These are phyloP conservation scores for Limnephilus lunatus DNA, from an alignment of 2,888 invertebrate species.

Conservation along the genomic window DNA sequence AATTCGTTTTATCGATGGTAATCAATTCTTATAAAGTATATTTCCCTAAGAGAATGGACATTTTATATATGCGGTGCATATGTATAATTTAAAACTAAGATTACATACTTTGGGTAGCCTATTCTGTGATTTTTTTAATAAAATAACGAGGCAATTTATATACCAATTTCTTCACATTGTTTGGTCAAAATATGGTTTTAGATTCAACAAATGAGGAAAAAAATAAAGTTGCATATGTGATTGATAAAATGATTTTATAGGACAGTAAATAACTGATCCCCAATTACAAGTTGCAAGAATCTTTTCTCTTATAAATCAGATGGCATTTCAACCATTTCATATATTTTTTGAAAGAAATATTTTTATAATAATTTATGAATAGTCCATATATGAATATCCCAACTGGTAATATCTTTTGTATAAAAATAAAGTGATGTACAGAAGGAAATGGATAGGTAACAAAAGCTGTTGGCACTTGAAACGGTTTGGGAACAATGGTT, in stretches of 20 bases:
- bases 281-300: background rate
- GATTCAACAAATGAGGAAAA: background rate
- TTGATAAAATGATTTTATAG: background rate
- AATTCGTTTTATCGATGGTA: background rate
- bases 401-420: background rate
- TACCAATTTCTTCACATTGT: background rate
- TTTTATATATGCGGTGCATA: slow-evolving; percentile 8
- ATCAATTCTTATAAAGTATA: slow-evolving; percentile 20
- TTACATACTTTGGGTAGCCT: slow-evolving; percentile 42
- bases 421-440: background rate
- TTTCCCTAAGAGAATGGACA: slow-evolving; percentile 5
- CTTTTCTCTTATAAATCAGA: background rate
- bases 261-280: background rate
- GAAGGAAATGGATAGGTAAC: background rate
- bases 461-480: slow-evolving; percentile 2
- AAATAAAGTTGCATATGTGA: background rate
- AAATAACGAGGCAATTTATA: slow-evolving; percentile 20
- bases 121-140: slow-evolving; percentile 19
- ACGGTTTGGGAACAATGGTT: background rate
- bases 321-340: background rate
- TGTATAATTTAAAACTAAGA: slow-evolving; percentile 34
- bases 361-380: slow-evolving; percentile 2
- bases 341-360: background rate
- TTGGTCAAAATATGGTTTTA: background rate
- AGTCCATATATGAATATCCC: background rate